Evolutionary conservation across 2,888 invertebrate genomes (phyloP).

Genomic region (Apodemia mormo): DNA sequence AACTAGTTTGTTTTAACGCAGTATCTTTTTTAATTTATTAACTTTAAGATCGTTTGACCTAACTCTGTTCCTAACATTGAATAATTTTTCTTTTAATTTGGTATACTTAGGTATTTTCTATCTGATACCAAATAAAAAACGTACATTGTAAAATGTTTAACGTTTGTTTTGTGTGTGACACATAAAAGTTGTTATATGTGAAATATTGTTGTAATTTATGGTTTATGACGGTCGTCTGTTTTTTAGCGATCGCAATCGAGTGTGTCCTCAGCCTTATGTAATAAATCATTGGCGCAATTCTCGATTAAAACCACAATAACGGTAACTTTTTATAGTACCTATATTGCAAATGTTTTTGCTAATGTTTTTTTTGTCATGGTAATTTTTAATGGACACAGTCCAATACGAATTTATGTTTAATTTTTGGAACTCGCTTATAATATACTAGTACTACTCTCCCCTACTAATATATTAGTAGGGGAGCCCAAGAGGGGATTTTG

Average conservation of each 20-base stretch:
- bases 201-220: constrained; percentile 9
- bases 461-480: no score
- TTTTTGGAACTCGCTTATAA: not conserved
- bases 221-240: not conserved
- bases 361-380: not conserved
- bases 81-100: no score
- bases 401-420: constrained; percentile 9
- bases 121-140: no score
- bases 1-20: no score
- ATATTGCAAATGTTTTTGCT: constrained; percentile 15
- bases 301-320: constrained; percentile 17
- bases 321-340: constrained; percentile 10
- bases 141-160: no score
- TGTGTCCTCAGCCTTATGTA: not conserved
- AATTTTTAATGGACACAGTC: not conserved
- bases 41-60: no score
- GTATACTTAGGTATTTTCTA: no score
- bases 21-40: no score
- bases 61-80: no score
- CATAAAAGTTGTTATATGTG: not conserved
- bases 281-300: constrained; percentile 15
- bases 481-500: no score
- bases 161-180: not conserved
- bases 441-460: no score
- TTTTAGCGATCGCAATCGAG: not conserved